Conservation (phyloP, 2,113 vertebrate species). For the Xerus inauris region DNA sequence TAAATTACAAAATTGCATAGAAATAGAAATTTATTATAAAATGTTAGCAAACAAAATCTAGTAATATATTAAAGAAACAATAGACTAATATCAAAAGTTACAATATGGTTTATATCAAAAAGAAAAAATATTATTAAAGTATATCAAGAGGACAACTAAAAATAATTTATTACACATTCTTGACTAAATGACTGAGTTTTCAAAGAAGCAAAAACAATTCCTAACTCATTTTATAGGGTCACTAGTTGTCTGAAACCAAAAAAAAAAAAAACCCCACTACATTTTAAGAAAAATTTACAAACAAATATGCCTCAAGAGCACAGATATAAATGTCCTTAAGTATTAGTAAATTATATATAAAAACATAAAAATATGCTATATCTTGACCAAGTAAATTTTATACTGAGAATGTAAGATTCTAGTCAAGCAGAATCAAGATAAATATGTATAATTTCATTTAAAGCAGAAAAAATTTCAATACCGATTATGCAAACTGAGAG, state of each 20-base stretch:
- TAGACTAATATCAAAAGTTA: background rate
- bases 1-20: background rate
- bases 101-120: background rate
- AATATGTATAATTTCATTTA: background rate
- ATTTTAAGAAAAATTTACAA: background rate
- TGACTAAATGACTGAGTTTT: background rate
- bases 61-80: background rate
- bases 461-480: background rate
- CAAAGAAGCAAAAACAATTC: too few species aligned
- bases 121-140: background rate
- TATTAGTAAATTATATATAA: too few species aligned
- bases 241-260: too few species aligned
- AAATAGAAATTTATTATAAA: background rate
- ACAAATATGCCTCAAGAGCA: background rate
- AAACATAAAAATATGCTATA: too few species aligned
- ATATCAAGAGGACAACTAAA: background rate
- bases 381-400: too few species aligned
- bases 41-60: background rate
- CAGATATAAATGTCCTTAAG: background rate
- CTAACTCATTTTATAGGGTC: too few species aligned
- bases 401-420: too few species aligned
- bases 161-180: background rate
- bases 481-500: too few species aligned
- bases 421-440: background rate
- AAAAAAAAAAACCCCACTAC: too few species aligned